A percentile compares a stretch with the other conserved stretches of the same genome.
Evolutionary conservation across 1,140 invertebrate genomes (phyloP).

Genomic region (Rhyacophila brunnea): DNA sequence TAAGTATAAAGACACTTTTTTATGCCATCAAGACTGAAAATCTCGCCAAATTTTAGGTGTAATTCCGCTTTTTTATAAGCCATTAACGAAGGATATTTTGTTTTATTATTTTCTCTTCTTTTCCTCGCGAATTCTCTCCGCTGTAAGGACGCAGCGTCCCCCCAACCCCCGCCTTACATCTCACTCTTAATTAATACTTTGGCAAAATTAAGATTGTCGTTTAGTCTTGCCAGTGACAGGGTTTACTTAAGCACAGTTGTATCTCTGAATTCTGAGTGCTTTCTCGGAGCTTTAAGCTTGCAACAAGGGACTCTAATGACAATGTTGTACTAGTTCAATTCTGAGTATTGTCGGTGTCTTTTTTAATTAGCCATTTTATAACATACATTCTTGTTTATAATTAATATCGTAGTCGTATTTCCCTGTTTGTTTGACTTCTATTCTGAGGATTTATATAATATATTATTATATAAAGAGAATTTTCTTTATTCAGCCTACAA

Average conservation of each 20-base stretch:
- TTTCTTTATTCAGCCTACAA: too few relatives aligned
- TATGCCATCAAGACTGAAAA: not conserved
- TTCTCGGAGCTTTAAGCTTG: not conserved
- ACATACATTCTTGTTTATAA: too few relatives aligned
- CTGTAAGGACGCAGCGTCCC: not conserved
- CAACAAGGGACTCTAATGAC: too few relatives aligned
- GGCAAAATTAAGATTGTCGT: constrained; percentile 58
- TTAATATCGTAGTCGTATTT: too few relatives aligned
- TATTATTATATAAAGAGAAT: too few relatives aligned
- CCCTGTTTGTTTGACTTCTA: too few relatives aligned
- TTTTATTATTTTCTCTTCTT: constrained; percentile 4
- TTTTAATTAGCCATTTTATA: too few relatives aligned
- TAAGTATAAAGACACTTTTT: too few relatives aligned
- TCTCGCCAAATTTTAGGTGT: not conserved
- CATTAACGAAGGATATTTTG: too few relatives aligned
- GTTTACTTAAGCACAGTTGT: constrained; percentile 22
- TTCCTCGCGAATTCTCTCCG: not conserved
- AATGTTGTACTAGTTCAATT: too few relatives aligned
- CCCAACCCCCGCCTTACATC: constrained; percentile 35
- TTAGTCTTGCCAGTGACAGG: constrained; percentile 31
- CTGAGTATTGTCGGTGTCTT: not conserved
- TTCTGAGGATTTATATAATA: too few relatives aligned
- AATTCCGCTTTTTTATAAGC: not conserved
- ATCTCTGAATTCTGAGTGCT: not conserved
- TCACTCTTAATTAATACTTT: constrained; percentile 61